Evolutionary conservation across 35 echinoderm and acorn worm genomes (phyloP), one percentile per base, ranked within the genome.

Genomic region (Ophioderma brevispina): DNA sequence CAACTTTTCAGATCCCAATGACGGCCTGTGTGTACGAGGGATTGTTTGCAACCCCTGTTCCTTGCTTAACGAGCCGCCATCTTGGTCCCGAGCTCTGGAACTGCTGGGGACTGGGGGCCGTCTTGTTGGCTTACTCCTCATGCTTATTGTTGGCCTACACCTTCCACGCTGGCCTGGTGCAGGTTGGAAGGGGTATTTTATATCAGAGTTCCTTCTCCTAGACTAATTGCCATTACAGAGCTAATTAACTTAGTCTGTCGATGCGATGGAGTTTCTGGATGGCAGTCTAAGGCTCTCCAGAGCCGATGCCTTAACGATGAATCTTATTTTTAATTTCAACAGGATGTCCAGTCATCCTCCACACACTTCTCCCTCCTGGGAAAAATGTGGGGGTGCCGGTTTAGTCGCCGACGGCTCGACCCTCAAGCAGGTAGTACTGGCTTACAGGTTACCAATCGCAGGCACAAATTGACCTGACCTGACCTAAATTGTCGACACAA

Each of bases 11-110:
- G 82, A 64, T 85, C 32, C 82, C 82, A 85, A 25, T 85, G 82
- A 32, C 63, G 50, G 82, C 82, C 82, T 85, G 82, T 85, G 8
- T 17, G 36, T 46, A 84, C 81, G 41, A 85, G 82, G 50, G 82
- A 85, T 85, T 85, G 41, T 85, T 85, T 32, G 82, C 82, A 85
- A 40, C 82, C 82, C 82, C 49, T 85, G 82, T 36, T 85, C 82
- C 49, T 64, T 64, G 50, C 82, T 59, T 55, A 35, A 25, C 82
- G 82, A 49, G 6, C 82, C 82, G 82, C 82, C 82, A 85, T 32
- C 82, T 85, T 85, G 82, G 82, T 85, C 82, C 82, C 41, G 25
- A 17, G 82, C 50, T 64, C 1, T 32, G 34, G 50, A 64, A 64
- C 82, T 85, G 82, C 82, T 64, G 82, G 43, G 49, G 82, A 85